Evolutionary conservation across 1,140 invertebrate genomes (phyloP), one percentile per base, ranked within the genome.

Genomic region (Thaumetopoea pityocampa): DNA sequence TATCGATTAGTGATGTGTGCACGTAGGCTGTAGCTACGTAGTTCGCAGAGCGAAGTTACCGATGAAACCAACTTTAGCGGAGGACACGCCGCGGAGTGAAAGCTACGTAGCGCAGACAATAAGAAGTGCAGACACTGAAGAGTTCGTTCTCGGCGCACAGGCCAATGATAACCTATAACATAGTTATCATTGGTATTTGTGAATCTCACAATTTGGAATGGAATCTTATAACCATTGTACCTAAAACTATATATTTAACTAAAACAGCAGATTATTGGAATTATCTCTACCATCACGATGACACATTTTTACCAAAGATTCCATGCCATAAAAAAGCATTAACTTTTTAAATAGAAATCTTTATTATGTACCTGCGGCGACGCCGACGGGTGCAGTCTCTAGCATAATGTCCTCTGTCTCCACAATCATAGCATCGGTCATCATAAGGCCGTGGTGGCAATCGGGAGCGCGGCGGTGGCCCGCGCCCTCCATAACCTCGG

Each of bases 361-460:
- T 23, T 23, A 43, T 32, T 27, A 10, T 62, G n/a, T 61, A 88
- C 86, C 81, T 88, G 88, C 89, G 87, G 47, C 89, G 87, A 19
- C 85, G 77, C 51, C 91, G 89, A 47, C 90, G 87, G 12, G 89
- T 89, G 67, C 96, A 97, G 72, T 97, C 95, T 52, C 95, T 88
- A 27, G 95, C 95, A 85, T 96, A 97, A 67, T 98, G 96, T 2
- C 96, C 96, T 28, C 93, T 86, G 54, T 95, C 93, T 4, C 95
- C 95, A 85, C 96, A 97, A 64, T 97, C 95, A 77, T 97, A 97
- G 78, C 96, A 97, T 35, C 92, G 89, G 80, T 96, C 94, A 61
- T 94, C 92, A 11, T 83, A 83, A 2, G 80, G 80, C 1, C 93
- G 92, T 63, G 93, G 89, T 63, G 93, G 94, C 2, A 90, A 85